Base-by-base conservation (phyloP, 2,888 invertebrate genomes). In the Phoronis australis region DNA sequence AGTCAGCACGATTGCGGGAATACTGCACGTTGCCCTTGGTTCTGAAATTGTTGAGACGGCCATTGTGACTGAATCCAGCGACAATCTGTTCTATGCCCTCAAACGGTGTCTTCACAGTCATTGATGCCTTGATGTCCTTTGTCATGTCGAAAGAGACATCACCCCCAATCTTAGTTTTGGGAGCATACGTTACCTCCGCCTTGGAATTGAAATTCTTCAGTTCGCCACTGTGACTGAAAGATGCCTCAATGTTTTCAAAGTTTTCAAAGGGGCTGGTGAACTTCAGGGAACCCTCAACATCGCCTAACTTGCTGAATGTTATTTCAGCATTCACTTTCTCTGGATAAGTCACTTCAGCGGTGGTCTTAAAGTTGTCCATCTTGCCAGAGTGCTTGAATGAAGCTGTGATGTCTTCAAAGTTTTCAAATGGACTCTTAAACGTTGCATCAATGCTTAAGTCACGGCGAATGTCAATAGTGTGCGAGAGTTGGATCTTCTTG, bases 361-460 rank as follows among this genome's bases (percentile, higher is more conserved):
- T 38, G n/a, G 41, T n/a, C 20, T 39, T 47, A 35, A 47, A 47
- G 45, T 45, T n/a, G n/a, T n/a, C n/a, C n/a, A n/a, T n/a, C n/a
- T n/a, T n/a, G n/a, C n/a, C n/a, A n/a, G n/a, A 24, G 15, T 31
- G 31, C 9, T 31, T 31, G 31, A 31, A 31, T 12, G 9, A 12
- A 31, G 38, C 23, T 9, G 45, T 41, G 3, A 61, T 6, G 5
- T 52, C 56, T 5, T 50, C 48, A 42, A 62, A 56, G 21, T 56
- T 54, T 46, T 56, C 56, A 51, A 64, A 64, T 12, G 69, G 64
- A 23, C 64, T 57, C 21, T 43, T 55, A 22, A 68, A 37, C 23
- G 52, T 42, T 5, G 64, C 22, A 18, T 56, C 45, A 4, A 57
- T 50, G 3, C 53, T 47, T 38, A 64, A 65, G 3, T 55, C 51